A percentile compares a stretch with the other conserved stretches of the same genome.
phyloP scores from a whole-genome alignment of 2,888 invertebrate species.

The Tuberolachnus salignus region DNA sequence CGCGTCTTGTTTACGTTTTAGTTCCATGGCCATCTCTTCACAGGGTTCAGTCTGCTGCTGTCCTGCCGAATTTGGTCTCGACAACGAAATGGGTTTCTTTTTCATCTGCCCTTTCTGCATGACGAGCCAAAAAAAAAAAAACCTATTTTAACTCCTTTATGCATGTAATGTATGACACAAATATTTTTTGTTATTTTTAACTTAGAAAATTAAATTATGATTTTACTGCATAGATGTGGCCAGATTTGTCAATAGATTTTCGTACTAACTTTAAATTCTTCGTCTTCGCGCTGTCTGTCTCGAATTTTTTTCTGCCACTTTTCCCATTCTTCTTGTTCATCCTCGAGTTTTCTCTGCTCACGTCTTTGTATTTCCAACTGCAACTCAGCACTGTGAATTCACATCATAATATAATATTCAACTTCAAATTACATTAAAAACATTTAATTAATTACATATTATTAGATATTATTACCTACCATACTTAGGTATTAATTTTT shows the following conservation, averaged over 20 bases:
- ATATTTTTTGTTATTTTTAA: background rate
- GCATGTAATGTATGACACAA: too few relatives aligned
- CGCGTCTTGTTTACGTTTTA: conserved; percentile 44
- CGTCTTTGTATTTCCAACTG: conserved; percentile 28
- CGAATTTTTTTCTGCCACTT: conserved; percentile 43
- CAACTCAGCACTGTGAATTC: conserved; percentile 26
- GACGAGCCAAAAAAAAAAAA: background rate
- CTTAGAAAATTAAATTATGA: background rate
- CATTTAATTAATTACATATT: too few relatives aligned
- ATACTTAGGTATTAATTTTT: too few relatives aligned
- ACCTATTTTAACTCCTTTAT: background rate
- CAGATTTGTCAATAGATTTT: background rate
- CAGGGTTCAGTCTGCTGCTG: conserved; percentile 2
- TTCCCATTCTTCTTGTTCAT: conserved; percentile 37
- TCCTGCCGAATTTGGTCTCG: conserved; percentile 31
- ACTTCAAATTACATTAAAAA: too few relatives aligned
- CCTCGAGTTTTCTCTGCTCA: conserved; percentile 33
- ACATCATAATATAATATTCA: background rate
- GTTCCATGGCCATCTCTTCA: conserved; percentile 51
- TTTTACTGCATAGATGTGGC: background rate
- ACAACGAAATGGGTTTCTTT: conserved; percentile 37
- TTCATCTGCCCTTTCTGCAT: conserved; percentile 46
- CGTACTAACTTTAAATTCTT: conserved; percentile 38
- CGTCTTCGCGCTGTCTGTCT: conserved; percentile 41
- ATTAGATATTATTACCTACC: too few relatives aligned